Evolutionary conservation across 2,113 vertebrate species (phyloP), one percentile per base, ranked within the genome.

Genomic region (Tupaia tana): DNA sequence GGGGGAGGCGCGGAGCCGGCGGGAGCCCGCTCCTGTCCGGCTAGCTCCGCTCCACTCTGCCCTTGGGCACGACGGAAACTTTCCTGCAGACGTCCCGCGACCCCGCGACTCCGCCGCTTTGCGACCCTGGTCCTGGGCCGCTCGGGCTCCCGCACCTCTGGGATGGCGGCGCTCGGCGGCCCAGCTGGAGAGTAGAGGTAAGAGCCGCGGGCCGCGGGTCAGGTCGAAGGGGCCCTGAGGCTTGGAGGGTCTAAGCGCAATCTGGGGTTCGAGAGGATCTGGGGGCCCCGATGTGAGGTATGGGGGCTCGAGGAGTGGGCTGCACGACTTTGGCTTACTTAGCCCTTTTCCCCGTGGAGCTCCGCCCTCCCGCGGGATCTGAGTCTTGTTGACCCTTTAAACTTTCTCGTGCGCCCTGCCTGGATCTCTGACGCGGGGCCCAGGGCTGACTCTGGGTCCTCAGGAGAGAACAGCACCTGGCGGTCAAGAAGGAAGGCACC

Each of bases 121-220:
- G 85, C 29, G 59, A 79, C 34, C 88, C 90, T n/a, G 70, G 87
- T 61, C 84, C 80, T 18, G 86, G 54, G 91, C 66, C 18, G 31
- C 58, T 22, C 13, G 6, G 52, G 86, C 89, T 29, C 71, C 58
- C 6, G 64, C 10, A 95, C 83, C 56, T 78, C n/a, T 31, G 93
- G 82, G 79, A 97, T 97, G 97, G 86, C 88, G 86, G 88, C 13
- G 31, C 56, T 34, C 66, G 10, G 95, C 25, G 58, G 79, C 86
- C 89, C 56, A 67, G 84, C 71, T 4, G 58, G 77, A 27, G 15
- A 59, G 3, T 96, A 97, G 87, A 97, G 97, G 97, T 97, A 89
- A 97, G 83, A 74, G n/a, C 59, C 18, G 31, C 77, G 67, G 69
- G 14, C 22, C 31, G 19, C 10, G 22, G 61, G n/a, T 63, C 52